Base-by-base conservation (phyloP, 2,797 vertebrate species). In the Thamnophis elegans region DNA sequence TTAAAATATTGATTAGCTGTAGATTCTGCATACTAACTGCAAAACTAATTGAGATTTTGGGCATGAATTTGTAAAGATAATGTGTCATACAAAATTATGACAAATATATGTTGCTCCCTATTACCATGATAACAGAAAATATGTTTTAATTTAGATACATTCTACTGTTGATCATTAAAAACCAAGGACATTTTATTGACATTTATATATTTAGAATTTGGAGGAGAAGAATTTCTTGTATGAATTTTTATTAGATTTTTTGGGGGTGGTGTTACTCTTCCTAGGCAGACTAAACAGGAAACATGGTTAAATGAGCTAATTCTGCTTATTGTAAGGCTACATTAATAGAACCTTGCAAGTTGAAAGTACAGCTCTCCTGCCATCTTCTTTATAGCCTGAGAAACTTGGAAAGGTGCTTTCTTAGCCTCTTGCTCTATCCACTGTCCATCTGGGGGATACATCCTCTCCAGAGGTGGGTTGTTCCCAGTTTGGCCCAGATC, bases 1-100 rank as follows among this genome's bases (percentile, higher is more conserved):
- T 92, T 91, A 92, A 94, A 94, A 93, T 73, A 82, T 47, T 54
- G 90, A 92, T 8, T 82, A 20, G 53, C 16, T 92, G 88, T 78
- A 85, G 65, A 36, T 85, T 91, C 78, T 1, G 42, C 89, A 55
- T 2, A 26, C 22, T 16, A 89, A 60, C 6, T 9, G 16, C 36
- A 60, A 22, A 32, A n/a, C n/a, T 8, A 26, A n/a, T 89, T 60
- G 42, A 25, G 16, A 3, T 12, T 51, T 32, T 18, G n/a, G n/a
- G 6, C 65, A 73, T 32, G 14, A 18, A 32, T 73, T n/a, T n/a
- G 1, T 62, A 59, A 7, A 88, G 36, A 87, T 32, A 87, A 87
- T 11, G 32, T 47, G 59, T 89, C 4, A 51, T 59, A 16, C 88
- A 51, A 47, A 73, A 55, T 36, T 14, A 56, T 28, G 68, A 55